phyloP scores from a whole-genome alignment of 64 coral and sea anemone species.

The Pocillopora damicornis region DNA sequence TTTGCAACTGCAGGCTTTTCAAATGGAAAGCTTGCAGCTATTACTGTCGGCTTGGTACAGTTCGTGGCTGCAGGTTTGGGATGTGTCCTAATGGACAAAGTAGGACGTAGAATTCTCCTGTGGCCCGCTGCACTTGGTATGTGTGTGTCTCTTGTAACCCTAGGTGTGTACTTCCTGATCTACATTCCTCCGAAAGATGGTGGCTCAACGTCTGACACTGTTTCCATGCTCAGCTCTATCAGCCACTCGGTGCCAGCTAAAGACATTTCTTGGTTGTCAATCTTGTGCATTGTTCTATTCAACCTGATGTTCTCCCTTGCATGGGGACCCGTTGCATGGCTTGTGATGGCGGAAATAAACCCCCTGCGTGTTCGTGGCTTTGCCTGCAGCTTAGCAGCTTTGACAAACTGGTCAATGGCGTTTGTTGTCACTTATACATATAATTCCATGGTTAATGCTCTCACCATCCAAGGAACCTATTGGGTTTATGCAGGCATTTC shows the following conservation, averaged over 20 bases:
- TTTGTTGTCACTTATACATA: conserved; percentile 66
- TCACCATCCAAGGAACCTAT: conserved; percentile 65
- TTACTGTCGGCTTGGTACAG: conserved; percentile 70
- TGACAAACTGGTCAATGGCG: conserved; percentile 46
- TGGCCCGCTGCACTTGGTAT: conserved; percentile 52
- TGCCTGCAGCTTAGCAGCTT: conserved; percentile 59
- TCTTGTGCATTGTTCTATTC: conserved; percentile 68
- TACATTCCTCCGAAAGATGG: conserved; percentile 38
- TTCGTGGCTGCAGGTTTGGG: conserved; percentile 68
- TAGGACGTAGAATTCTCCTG: conserved; percentile 73
- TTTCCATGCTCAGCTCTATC: conserved; percentile 33
- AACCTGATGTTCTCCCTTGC: conserved; percentile 62
- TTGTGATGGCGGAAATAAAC: conserved; percentile 86
- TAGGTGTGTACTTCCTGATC: conserved; percentile 74
- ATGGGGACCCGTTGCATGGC: conserved; percentile 80
- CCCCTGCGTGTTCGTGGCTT: conserved; percentile 54
- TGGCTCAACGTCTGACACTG: not conserved
- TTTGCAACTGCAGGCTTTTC: conserved; percentile 70
- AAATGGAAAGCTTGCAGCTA: conserved; percentile 56
- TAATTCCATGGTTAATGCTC: conserved; percentile 25
- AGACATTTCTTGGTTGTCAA: conserved; percentile 69
- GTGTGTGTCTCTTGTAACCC: conserved; percentile 54
- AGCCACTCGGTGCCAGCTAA: conserved; percentile 60
- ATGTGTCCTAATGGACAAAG: conserved; percentile 75
- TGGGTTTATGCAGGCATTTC: conserved; percentile 77